A percentile compares a stretch with the other conserved stretches of the same genome.
phyloP scores from a whole-genome alignment of 2,113 vertebrate species.

The Rhagologus leucostigma region DNA sequence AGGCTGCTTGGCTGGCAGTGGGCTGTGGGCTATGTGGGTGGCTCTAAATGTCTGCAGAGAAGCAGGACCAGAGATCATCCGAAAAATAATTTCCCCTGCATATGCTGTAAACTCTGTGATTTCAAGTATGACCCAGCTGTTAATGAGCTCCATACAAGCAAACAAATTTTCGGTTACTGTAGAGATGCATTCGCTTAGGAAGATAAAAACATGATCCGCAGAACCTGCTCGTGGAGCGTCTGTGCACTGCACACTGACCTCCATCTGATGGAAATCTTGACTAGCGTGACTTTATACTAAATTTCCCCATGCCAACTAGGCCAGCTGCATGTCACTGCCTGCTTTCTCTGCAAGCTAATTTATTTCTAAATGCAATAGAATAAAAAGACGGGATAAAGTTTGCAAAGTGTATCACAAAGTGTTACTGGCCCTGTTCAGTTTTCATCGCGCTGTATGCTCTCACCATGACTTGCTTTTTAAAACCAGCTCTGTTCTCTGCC shows the following conservation, averaged over 20 bases:
- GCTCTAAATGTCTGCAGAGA: neutral
- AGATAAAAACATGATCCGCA: neutral
- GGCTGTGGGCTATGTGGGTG: slow-evolving; percentile 5
- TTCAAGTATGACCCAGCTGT: slow-evolving; percentile 38
- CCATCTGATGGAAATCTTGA: neutral
- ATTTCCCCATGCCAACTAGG: neutral
- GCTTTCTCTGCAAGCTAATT: neutral
- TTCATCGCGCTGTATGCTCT: accelerated
- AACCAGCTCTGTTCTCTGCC: neutral
- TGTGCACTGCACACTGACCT: neutral
- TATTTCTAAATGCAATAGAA: neutral
- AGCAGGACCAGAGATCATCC: neutral
- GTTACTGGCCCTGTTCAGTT: neutral
- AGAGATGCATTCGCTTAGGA: neutral
- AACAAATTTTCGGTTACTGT: neutral
- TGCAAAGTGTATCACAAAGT: neutral
- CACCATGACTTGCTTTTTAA: neutral
- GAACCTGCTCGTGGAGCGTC: neutral
- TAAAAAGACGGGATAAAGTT: neutral
- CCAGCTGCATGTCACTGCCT: neutral
- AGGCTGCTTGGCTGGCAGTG: accelerated
- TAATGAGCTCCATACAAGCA: slow-evolving; percentile 48
- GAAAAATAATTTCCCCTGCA: slow-evolving; percentile 39
- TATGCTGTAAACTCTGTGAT: slow-evolving; percentile 2
- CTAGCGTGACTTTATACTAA: neutral